Conservation (phyloP, 37 sponge, comb jelly and placozoan species). For the Chondrosia reniformis region DNA sequence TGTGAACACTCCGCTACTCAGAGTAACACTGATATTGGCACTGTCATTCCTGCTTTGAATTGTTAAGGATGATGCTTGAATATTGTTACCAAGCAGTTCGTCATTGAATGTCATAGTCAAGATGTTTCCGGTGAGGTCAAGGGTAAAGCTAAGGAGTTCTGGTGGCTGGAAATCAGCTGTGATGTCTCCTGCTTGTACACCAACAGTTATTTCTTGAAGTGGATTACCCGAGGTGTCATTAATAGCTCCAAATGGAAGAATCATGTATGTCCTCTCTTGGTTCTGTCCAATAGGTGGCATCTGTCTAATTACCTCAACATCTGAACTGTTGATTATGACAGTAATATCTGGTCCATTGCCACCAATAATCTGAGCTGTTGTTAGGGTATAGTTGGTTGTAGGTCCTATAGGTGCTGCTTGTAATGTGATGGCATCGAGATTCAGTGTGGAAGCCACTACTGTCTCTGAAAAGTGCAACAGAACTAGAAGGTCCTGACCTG, state of each 20-base stretch:
- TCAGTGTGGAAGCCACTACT: slow-evolving; percentile 59
- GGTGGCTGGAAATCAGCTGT: slow-evolving; percentile 79
- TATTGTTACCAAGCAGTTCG: slow-evolving; percentile 42
- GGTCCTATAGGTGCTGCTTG: slow-evolving; percentile 13
- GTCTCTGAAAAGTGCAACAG: slow-evolving; percentile 75
- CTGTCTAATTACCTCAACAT: slow-evolving; percentile 43
- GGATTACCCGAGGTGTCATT: slow-evolving; percentile 64
- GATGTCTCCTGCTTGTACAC: slow-evolving; percentile 53
- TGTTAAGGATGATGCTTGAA: slow-evolving; percentile 40
- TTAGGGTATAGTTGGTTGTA: slow-evolving; percentile 37
- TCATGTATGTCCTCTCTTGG: slow-evolving; percentile 60
- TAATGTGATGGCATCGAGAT: slow-evolving; percentile 49
- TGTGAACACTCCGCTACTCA: slow-evolving; percentile 21
- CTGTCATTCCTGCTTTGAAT: slow-evolving; percentile 36
- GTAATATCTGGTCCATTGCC: slow-evolving; percentile 14
- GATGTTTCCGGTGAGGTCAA: slow-evolving; percentile 73
- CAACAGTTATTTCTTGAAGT: slow-evolving; percentile 21
- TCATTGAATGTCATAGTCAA: slow-evolving; percentile 72
- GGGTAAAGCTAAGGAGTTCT: slow-evolving; percentile 35
- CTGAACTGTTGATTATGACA: slow-evolving; percentile 26
- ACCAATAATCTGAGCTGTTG: slow-evolving; percentile 35
- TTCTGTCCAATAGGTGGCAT: slow-evolving; percentile 74
- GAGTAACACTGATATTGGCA: slow-evolving; percentile 21
- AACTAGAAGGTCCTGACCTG: slow-evolving; percentile 21
- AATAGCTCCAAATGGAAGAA: slow-evolving; percentile 50